Conservation (phyloP, 2,113 vertebrate species). For the Pachyramphus minor region DNA sequence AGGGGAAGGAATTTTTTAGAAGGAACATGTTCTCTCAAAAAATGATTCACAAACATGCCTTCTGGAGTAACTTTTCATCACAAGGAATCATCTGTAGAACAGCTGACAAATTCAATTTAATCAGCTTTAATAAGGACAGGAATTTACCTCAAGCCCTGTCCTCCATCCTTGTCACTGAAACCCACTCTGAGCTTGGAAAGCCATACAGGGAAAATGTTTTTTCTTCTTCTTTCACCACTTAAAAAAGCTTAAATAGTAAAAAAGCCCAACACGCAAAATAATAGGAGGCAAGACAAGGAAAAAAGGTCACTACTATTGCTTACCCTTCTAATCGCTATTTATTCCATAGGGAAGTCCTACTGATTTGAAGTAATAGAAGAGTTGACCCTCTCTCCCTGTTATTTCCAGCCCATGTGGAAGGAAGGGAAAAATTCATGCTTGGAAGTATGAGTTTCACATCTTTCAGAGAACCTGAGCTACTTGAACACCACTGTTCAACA, state of each 20-base stretch:
- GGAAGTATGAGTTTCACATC: not conserved
- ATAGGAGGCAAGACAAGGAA: not conserved
- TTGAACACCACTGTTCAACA: not conserved
- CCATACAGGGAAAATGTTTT: not conserved
- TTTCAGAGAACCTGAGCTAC: not conserved
- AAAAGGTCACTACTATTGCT: not conserved
- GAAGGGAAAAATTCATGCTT: not conserved
- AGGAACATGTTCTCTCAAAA: not conserved
- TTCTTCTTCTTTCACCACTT: not conserved
- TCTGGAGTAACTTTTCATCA: not conserved
- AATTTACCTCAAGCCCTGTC: not conserved
- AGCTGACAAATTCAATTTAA: not conserved
- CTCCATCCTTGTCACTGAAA: not conserved
- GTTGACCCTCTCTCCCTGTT: not conserved
- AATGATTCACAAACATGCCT: not conserved
- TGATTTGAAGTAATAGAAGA: not conserved
- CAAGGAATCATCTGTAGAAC: not conserved
- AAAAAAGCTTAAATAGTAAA: not conserved
- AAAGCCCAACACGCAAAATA: not conserved
- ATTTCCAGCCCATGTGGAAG: not conserved
- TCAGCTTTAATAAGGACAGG: not conserved
- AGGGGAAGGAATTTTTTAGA: not conserved
- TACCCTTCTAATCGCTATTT: constrained; percentile 1
- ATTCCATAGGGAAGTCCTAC: constrained; percentile 8
- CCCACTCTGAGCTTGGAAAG: not conserved